Base-by-base conservation (phyloP, 1,140 invertebrate species). In the Bombus haemorrhoidalis region DNA sequence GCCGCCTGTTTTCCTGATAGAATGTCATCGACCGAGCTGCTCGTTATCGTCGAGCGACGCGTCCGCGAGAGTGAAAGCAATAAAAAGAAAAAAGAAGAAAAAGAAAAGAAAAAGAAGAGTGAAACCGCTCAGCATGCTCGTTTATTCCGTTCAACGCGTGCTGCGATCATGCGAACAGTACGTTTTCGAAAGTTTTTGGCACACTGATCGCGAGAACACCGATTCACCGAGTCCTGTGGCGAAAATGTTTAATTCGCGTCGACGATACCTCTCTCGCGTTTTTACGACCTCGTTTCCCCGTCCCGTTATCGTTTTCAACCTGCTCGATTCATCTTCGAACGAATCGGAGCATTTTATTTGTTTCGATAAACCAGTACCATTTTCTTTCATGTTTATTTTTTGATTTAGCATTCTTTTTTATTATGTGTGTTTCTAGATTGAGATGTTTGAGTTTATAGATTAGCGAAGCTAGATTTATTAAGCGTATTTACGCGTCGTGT, bases 141-240 rank as follows among this genome's bases (percentile, higher is more conserved):
- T 75, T 72, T 25, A 79, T 79, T 83, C 59, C 41, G 28, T 39
- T 32, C 18, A 13, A 43, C 28, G 18, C 43, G 66, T 15, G 34
- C 32, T 6, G 39, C 43, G 25, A 71, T 71, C 69, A 39, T 13
- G 18, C n/a, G 10, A 59, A 59, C 9, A 69, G 12, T 32, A 73
- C 69, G 69, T 81, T 74, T 43, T 68, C 81, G 81, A 83, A 83
- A 83, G 81, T 83, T 34, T 59, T 43, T 66, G 81, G 53, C 81
- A 47, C 57, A 2, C 5, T 22, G 13, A 32, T 28, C 68, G 47
- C 62, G 34, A 83, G 39, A 68, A 43, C 25, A 1, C 25, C n/a
- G 25, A 15, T 4, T 28, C 47, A 2, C 10, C 8, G 32, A 5
- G 5, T 41, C 13, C 25, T 69, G 32, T 74, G 59, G 75, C 72